Evolutionary conservation across 2,888 invertebrate species (phyloP).

Genomic region (Rhamphomyia laevipes): DNA sequence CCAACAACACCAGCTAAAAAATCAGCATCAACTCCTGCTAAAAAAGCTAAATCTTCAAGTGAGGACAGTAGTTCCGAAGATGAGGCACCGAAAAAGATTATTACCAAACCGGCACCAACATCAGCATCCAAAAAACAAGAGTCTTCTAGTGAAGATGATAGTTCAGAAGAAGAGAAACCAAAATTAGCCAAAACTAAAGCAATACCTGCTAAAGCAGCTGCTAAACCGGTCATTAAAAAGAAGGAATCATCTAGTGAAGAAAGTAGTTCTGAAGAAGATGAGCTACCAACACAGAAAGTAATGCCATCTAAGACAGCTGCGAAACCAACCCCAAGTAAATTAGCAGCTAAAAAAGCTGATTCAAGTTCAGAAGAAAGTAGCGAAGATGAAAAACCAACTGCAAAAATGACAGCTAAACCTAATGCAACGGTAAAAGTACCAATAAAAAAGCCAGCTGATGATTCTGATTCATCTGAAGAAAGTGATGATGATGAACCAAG

Average conservation of each 20-base stretch:
- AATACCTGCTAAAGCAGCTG: conserved; percentile 19
- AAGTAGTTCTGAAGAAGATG: conserved; percentile 15
- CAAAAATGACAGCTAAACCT: conserved; percentile 15
- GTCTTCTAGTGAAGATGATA: conserved; percentile 31
- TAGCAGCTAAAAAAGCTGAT: conserved; percentile 23
- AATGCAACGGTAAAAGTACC: conserved; percentile 26
- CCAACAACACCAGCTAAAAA: conserved; percentile 20
- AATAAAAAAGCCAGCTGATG: not conserved
- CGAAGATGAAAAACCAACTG: conserved; percentile 12
- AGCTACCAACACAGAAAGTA: conserved; percentile 20
- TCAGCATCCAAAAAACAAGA: conserved; percentile 15
- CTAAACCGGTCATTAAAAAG: conserved; percentile 9
- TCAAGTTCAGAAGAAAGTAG: conserved; percentile 12
- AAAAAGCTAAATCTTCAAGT: conserved; percentile 33
- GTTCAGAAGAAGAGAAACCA: conserved; percentile 27
- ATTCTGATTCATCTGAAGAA: conserved; percentile 13
- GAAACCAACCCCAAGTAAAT: conserved; percentile 17
- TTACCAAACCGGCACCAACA: conserved; percentile 16
- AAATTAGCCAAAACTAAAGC: conserved; percentile 6
- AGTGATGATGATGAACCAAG: conserved; percentile 4
- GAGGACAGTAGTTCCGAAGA: conserved; percentile 36
- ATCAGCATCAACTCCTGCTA: conserved; percentile 6
- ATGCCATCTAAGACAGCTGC: conserved; percentile 14
- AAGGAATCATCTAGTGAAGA: conserved; percentile 2
- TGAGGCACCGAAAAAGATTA: conserved; percentile 19